phyloP scores from a whole-genome alignment of 2,888 invertebrate genomes.

The Cloeon dipterum region DNA sequence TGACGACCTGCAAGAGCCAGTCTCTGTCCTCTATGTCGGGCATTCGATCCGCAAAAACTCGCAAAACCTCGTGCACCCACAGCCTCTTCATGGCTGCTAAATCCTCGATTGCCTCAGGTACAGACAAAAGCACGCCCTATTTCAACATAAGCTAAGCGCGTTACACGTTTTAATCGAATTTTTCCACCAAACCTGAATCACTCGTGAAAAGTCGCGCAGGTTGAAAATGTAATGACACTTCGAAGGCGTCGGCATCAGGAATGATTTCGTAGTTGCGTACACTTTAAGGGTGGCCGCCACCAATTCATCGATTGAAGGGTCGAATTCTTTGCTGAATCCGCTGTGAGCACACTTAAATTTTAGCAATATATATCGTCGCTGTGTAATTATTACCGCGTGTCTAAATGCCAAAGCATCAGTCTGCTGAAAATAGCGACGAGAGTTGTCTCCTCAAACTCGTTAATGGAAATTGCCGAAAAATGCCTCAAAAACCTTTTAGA shows the following conservation, averaged over 20 bases:
- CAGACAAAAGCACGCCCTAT: conserved; percentile 73
- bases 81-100: conserved; percentile 66
- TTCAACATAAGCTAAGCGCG: conserved; percentile 6
- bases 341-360: conserved; percentile 21
- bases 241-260: conserved; percentile 72
- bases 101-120: conserved; percentile 77
- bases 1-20: conserved; percentile 56
- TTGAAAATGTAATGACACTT: conserved; percentile 93
- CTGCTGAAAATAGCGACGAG: conserved; percentile 67
- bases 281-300: conserved; percentile 68
- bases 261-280: conserved; percentile 59
- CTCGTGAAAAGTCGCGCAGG: conserved; percentile 78
- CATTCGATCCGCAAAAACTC: conserved; percentile 82
- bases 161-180: background rate
- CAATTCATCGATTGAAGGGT: conserved; percentile 74
- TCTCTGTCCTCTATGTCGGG: conserved; percentile 58
- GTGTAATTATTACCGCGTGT: conserved; percentile 38
- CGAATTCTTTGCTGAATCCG: conserved; percentile 85
- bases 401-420: conserved; percentile 87
- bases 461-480: conserved; percentile 63
- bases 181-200: conserved; percentile 57
- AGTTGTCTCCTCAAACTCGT: conserved; percentile 70
- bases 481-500: conserved; percentile 71
- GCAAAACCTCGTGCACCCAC: conserved; percentile 82
- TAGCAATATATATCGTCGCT: background rate